Conservation (phyloP, 2,113 vertebrate genomes). For the Dicentrarchus labrax region DNA sequence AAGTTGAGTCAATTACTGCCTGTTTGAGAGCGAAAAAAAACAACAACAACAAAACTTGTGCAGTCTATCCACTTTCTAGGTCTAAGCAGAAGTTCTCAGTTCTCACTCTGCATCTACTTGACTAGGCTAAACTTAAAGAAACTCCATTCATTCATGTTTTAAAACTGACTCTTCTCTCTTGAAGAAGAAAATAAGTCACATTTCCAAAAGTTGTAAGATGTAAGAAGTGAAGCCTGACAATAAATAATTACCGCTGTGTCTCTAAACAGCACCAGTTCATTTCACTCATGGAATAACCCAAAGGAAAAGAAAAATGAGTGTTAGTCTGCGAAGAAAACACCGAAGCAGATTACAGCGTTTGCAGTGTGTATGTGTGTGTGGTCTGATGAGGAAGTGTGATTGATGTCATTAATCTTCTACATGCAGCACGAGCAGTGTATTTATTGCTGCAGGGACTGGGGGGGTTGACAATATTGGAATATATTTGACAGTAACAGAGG, state of each 20-base stretch:
- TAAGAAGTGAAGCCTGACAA: conserved; percentile 48
- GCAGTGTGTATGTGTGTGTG: conserved; percentile 44
- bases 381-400: conserved; percentile 50
- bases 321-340: conserved; percentile 34
- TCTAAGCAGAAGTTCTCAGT: background rate
- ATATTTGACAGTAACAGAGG: conserved; percentile 31
- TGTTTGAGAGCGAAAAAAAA: background rate
- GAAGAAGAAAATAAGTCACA: background rate
- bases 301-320: conserved; percentile 51
- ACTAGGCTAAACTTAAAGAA: background rate
- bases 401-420: conserved; percentile 58
- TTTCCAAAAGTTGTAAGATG: conserved; percentile 27
- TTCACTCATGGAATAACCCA: conserved; percentile 59
- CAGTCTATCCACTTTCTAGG: background rate
- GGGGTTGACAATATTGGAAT: conserved; percentile 16
- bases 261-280: conserved; percentile 43
- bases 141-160: background rate
- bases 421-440: conserved; percentile 19
- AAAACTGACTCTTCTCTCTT: conserved; percentile 1
- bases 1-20: background rate
- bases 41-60: background rate
- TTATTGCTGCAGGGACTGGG: conserved; percentile 30
- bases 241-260: conserved; percentile 51
- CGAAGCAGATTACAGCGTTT: conserved; percentile 26
- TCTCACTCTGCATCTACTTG: no score